Base-by-base conservation (phyloP, 2,888 invertebrate genomes). In the Embidobia sp. region DNA sequence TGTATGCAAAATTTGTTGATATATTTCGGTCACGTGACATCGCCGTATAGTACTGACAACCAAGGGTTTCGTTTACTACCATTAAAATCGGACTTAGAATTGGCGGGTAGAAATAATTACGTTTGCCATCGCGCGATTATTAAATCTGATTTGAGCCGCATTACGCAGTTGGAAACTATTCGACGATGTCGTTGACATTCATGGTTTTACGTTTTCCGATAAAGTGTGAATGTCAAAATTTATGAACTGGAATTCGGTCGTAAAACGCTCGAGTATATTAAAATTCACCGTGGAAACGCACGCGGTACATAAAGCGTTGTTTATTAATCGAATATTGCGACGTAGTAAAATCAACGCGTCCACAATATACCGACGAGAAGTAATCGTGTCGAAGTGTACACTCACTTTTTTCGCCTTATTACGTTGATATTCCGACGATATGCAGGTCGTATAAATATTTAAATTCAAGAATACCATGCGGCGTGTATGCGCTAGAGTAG, bases 101-200 rank as follows among this genome's bases (percentile, higher is more conserved):
- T 6, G 49, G 16, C 2, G 7, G 13, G n/a, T n/a, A 13, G 13
- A 51, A 8, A 31, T 48, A 31, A 8, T 49, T 33, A 11, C 11
- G 31, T 49, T 33, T 8, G 33, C 10, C 19, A 19, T 10, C 26
- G 44, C 3, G 22, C 26, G 10, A 7, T 51, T n/a, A 37, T 35
- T 55, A 40, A 55, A 26, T 6, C 15, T 27, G 37, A 27, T 59
- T 42, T 40, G 8, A 46, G 22, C 26, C 11, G 18, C 27, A 37
- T 48, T 48, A 33, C 22, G 33, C 35, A 22, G 16, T 35, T 61
- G 8, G 13, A 26, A 37, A 61, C 37, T 16, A 37, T 46, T 35
- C 46, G 16, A 16, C 27, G 48, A 48, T 61, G 61, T 27, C 18
- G 61, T 37, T 61, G 59, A 46, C 59, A 61, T 61, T 61, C 33